Evolutionary conservation across 2,888 invertebrate genomes (phyloP).

Genomic region (Orthosia gracilis): DNA sequence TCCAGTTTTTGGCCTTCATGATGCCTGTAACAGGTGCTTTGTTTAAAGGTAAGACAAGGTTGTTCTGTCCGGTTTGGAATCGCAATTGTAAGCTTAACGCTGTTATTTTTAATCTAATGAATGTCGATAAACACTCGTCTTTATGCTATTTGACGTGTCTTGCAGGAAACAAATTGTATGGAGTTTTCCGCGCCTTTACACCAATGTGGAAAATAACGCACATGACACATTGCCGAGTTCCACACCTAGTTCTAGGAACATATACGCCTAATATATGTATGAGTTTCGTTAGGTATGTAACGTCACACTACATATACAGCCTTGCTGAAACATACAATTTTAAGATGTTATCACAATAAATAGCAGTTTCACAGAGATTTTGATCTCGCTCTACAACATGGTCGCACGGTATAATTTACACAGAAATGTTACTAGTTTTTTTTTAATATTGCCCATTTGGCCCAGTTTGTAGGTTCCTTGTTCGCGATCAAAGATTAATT

Average conservation of each 20-base stretch:
- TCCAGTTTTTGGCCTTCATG: constrained; percentile 31
- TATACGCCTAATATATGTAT: constrained; percentile 15
- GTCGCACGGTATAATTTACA: constrained; percentile 62
- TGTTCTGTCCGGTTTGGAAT: constrained; percentile 9
- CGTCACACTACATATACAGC: constrained; percentile 25
- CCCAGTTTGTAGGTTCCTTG: constrained; percentile 47
- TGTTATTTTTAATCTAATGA: constrained; percentile 23
- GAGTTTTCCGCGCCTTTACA: constrained; percentile 33
- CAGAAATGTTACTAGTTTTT: constrained; percentile 42
- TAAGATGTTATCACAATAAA: constrained; percentile 55
- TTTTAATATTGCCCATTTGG: constrained; percentile 51
- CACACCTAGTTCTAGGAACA: constrained; percentile 35
- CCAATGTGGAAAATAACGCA: constrained; percentile 33
- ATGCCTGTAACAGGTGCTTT: constrained; percentile 39
- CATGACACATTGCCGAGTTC: constrained; percentile 49
- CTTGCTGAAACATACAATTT: constrained; percentile 49
- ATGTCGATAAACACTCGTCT: constrained; percentile 23
- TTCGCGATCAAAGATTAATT: constrained; percentile 57
- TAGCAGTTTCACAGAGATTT: constrained; percentile 59
- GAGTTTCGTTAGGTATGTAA: constrained; percentile 38
- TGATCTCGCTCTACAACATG: constrained; percentile 60
- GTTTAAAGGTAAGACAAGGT: constrained; percentile 32
- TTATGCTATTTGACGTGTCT: neutral
- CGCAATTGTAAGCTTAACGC: constrained; percentile 9
- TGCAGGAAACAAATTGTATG: constrained; percentile 8